Conservation (phyloP, 2,888 invertebrate genomes). For the Protophormia terraenovae region DNA sequence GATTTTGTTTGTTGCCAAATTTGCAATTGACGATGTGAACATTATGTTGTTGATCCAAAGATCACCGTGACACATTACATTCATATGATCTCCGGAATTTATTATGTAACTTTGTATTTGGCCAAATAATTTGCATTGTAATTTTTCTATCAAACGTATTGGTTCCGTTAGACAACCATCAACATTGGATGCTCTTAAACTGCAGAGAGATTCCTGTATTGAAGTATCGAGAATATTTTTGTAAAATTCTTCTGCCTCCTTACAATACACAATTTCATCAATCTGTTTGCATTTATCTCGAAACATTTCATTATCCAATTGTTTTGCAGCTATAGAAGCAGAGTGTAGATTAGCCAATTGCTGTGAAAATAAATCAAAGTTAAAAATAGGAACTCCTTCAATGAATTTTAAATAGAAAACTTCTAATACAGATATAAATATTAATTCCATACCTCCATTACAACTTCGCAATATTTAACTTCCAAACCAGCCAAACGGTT, state of each 20-base stretch:
- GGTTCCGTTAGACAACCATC: slow-evolving; percentile 76
- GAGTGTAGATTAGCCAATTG: slow-evolving; percentile 79
- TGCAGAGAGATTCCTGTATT: slow-evolving; percentile 77
- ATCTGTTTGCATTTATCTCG: slow-evolving; percentile 71
- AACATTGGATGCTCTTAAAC: slow-evolving; percentile 74
- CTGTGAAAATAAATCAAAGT: slow-evolving; percentile 70
- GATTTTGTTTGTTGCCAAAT: slow-evolving; percentile 11
- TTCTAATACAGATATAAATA: neutral
- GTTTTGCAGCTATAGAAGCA: slow-evolving; percentile 77
- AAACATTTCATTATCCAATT: slow-evolving; percentile 72
- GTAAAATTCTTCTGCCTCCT: slow-evolving; percentile 77
- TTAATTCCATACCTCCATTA: slow-evolving; percentile 75
- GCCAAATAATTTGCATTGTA: slow-evolving; percentile 73
- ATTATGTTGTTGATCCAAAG: slow-evolving; percentile 80
- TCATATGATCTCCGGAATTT: slow-evolving; percentile 71
- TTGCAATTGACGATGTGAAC: slow-evolving; percentile 71
- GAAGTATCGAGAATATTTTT: slow-evolving; percentile 75
- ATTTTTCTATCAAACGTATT: slow-evolving; percentile 74
- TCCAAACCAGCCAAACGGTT: slow-evolving; percentile 76
- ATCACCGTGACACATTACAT: slow-evolving; percentile 80
- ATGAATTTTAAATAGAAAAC: neutral
- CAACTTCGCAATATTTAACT: slow-evolving; percentile 76
- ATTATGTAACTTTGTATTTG: slow-evolving; percentile 74
- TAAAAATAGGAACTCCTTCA: neutral
- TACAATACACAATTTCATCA: slow-evolving; percentile 78